Evolutionary conservation across 2,888 invertebrate genomes (phyloP), one percentile per base, ranked within the genome.

Genomic region (Volucella zonaria): DNA sequence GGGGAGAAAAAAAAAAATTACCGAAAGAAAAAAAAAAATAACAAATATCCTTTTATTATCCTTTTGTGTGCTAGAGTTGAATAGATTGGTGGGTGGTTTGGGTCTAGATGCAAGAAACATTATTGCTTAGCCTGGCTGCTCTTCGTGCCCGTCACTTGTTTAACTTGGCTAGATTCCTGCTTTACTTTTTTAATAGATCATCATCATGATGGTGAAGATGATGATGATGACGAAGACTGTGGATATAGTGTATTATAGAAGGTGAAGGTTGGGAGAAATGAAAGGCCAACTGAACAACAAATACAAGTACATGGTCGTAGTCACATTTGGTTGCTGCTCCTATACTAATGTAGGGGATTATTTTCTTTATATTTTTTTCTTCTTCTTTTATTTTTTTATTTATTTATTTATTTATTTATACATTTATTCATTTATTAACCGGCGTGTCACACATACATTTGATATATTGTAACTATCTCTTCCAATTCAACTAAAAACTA

Each of bases 11-110:
- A 23, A 23, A 31, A 31, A 31, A 31, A 6, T 31, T 31, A 31
- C 31, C 31, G 31, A 31, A 31, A 31, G 31, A 31, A 31, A 31
- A 23, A n/a, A n/a, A n/a, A 31, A 31, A 31, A 31, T 23, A 23
- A 23, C 51, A 61, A 59, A 74, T 80, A 75, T 76, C 71, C 76
- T 76, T 81, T 68, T 64, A 64, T 66, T 81, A 76, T 76, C 71
- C 64, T 76, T 80, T 80, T 51, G 56, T 68, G 45, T 75, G 62
- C 11, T 23, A 62, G 49, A 75, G 75, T 64, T 58, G 31, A 81
- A 58, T 62, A 31, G 58, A 15, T 40, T 38, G 18, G 14, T 43
- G 38, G 14, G 54, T 9, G 18, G 9, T 15, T 58, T 15, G 40
- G 14, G 58, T 3, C 3, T 11, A 15, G 52, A 59, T n/a, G 47